Percentiles rank a stretch among this genome's conserved stretches.
Evolutionary conservation across 2,888 invertebrate genomes (phyloP).

Genomic region (Sturmia bella): DNA sequence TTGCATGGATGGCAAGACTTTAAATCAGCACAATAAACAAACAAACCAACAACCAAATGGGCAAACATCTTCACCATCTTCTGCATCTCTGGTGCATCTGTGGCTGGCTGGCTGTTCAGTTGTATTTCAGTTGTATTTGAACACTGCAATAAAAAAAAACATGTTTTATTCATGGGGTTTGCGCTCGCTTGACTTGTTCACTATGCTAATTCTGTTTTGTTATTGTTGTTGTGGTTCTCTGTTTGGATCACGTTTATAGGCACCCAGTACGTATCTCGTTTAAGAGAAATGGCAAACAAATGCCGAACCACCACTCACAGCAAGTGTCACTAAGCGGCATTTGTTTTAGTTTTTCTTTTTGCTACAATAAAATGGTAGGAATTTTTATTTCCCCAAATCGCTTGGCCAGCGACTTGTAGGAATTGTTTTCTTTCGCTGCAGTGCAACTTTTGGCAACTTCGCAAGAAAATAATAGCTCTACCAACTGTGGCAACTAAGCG

Average conservation of each 20-base stretch:
- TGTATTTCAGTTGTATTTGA: conserved; percentile 40
- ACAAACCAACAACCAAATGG: conserved; percentile 20
- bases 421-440: background rate
- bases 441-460: no score
- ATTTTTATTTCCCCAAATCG: background rate
- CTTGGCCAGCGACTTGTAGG: background rate
- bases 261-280: conserved; percentile 23
- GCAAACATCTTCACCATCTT: conserved; percentile 23
- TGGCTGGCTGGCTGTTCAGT: conserved; percentile 23
- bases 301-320: conserved; percentile 2
- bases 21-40: conserved; percentile 60
- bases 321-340: conserved; percentile 32
- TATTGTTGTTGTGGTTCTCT: conserved; percentile 17
- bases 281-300: background rate
- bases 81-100: conserved; percentile 23
- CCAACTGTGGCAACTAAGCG: no score
- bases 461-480: no score
- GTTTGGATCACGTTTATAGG: conserved; percentile 56
- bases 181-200: conserved; percentile 63
- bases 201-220: conserved; percentile 66
- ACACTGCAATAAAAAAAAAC: conserved; percentile 67
- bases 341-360: conserved; percentile 4
- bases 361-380: background rate
- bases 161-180: conserved; percentile 68
- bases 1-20: conserved; percentile 47